Evolutionary conservation across 2,888 invertebrate genomes (phyloP).

Genomic region (Falcaria lacertinaria): DNA sequence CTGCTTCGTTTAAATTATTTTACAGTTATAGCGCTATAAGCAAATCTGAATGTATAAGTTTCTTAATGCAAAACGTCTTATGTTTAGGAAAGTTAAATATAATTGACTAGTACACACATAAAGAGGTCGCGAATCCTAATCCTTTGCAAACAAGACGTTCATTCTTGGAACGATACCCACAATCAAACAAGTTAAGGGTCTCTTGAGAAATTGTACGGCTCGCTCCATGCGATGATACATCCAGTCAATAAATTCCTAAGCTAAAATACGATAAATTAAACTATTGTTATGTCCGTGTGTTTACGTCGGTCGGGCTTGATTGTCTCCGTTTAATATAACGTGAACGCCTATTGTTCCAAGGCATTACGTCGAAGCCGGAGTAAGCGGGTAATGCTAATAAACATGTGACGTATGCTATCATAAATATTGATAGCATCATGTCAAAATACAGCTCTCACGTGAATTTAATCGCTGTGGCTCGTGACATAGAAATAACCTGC

Average conservation of each 20-base stretch:
- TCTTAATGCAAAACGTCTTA: too few relatives aligned
- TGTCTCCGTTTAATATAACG: conserved; percentile 38
- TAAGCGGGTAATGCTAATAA: not conserved
- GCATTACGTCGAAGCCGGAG: conserved; percentile 22
- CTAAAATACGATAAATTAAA: conserved; percentile 33
- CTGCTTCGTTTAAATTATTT: too few relatives aligned
- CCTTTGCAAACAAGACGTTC: not conserved
- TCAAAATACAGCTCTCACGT: not conserved
- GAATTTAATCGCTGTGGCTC: too few relatives aligned
- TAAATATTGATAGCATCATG: not conserved
- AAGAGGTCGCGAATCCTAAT: not conserved
- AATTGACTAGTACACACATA: not conserved
- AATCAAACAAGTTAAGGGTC: not conserved
- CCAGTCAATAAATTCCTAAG: conserved; percentile 39
- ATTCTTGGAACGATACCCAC: not conserved
- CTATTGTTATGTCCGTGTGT: conserved; percentile 28
- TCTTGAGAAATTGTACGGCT: not conserved
- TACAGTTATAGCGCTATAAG: too few relatives aligned
- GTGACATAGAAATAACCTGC: too few relatives aligned
- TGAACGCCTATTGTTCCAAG: conserved; percentile 35
- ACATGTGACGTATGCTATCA: not conserved
- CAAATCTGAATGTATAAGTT: too few relatives aligned
- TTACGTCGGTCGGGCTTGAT: conserved; percentile 28
- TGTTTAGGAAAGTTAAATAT: too few relatives aligned
- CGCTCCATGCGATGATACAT: not conserved